Conservation (phyloP, 2,888 invertebrate genomes). For the Ophraella communa region DNA sequence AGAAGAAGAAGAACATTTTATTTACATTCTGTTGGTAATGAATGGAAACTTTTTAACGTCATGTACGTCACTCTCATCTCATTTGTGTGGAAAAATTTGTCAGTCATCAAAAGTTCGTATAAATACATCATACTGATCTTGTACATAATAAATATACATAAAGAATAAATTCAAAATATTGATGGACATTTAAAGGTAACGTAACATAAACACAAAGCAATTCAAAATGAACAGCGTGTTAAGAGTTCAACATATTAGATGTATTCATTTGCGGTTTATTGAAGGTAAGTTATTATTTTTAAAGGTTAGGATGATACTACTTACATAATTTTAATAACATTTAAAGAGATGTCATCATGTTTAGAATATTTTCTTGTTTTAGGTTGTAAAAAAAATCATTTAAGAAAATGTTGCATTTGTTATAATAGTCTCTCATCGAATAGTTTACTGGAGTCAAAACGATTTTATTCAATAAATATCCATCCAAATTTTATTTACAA, state of each 20-base stretch:
- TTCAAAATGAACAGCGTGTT: constrained; percentile 51
- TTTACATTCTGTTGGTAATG: not conserved
- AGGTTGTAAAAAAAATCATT: constrained; percentile 11
- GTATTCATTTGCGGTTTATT: constrained; percentile 46
- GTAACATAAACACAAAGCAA: not conserved
- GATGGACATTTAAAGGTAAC: constrained; percentile 22
- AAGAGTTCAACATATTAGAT: constrained; percentile 47
- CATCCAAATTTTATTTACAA: constrained; percentile 22
- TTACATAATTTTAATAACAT: constrained; percentile 26
- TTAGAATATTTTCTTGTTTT: not conserved
- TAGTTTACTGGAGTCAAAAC: constrained; percentile 31
- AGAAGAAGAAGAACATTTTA: no score
- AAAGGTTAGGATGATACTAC: constrained; percentile 37
- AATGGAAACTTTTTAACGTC: constrained; percentile 30
- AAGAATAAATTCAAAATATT: constrained; percentile 30
- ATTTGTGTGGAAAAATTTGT: constrained; percentile 51
- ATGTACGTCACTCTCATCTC: constrained; percentile 46
- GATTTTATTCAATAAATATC: constrained; percentile 38
- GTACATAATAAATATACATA: constrained; percentile 14
- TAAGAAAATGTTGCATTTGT: constrained; percentile 8
- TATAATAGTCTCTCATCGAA: not conserved
- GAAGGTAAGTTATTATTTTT: constrained; percentile 46
- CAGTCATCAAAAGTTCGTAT: constrained; percentile 43
- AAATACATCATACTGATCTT: constrained; percentile 18
- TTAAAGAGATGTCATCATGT: constrained; percentile 8